Percentiles rank a stretch among this genome's conserved stretches.
phyloP scores from a whole-genome alignment of 1,140 invertebrate species.

The Aphelenchoides besseyi region DNA sequence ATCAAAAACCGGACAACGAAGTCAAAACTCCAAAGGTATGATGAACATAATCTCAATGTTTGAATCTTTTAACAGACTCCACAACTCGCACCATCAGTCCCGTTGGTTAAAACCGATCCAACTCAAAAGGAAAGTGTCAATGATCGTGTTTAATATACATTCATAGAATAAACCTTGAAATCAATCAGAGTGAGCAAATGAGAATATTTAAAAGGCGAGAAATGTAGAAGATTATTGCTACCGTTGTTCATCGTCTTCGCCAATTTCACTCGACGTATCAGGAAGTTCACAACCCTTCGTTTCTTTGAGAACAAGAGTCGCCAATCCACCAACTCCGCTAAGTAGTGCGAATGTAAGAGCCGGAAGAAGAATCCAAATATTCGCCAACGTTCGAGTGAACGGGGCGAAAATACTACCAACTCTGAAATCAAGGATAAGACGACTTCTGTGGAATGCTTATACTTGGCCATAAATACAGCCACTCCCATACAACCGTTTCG shows the following conservation, averaged over 20 bases:
- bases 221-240: too few relatives aligned
- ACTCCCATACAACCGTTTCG: slow-evolving; percentile 43
- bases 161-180: too few relatives aligned
- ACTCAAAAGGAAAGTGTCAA: too few relatives aligned
- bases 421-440: background rate
- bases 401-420: background rate
- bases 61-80: too few relatives aligned
- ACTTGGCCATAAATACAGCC: slow-evolving; percentile 23
- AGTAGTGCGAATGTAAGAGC: background rate
- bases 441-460: background rate
- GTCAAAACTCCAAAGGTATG: too few relatives aligned
- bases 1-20: too few relatives aligned
- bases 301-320: background rate
- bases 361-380: background rate
- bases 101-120: too few relatives aligned
- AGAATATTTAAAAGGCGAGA: background rate
- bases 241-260: background rate
- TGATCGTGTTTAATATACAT: too few relatives aligned
- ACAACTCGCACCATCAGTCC: too few relatives aligned
- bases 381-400: background rate
- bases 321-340: background rate
- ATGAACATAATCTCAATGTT: too few relatives aligned
- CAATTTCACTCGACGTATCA: background rate
- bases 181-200: too few relatives aligned
- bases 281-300: background rate